A percentile compares a stretch with the other conserved stretches of the same genome.
Evolutionary conservation across 2,888 invertebrate genomes (phyloP).

Genomic region (Stenichneumon culpator): DNA sequence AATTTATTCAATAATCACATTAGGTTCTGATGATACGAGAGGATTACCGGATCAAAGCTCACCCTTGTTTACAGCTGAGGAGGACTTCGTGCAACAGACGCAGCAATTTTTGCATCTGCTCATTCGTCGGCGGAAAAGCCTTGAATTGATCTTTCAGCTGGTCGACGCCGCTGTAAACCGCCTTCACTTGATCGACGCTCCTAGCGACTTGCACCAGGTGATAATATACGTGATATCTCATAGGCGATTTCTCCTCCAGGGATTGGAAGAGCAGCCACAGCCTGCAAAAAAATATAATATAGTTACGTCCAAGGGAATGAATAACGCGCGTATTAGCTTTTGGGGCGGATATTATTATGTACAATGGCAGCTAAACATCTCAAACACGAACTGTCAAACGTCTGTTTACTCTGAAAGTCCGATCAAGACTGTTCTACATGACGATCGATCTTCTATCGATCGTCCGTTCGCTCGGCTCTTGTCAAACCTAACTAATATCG

Average conservation of each 20-base stretch:
- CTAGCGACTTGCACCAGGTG: conserved; percentile 96
- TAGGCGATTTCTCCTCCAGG: conserved; percentile 92
- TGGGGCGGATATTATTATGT: too few relatives aligned
- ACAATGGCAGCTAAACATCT: too few relatives aligned
- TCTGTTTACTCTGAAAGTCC: too few relatives aligned
- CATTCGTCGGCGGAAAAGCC: conserved; percentile 92
- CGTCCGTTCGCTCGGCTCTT: too few relatives aligned
- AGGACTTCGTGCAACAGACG: conserved; percentile 95
- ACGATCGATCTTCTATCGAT: too few relatives aligned
- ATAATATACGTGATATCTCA: conserved; percentile 97
- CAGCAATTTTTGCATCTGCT: conserved; percentile 96
- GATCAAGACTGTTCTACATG: too few relatives aligned
- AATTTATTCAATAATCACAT: conserved; percentile 9
- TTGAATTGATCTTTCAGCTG: conserved; percentile 93
- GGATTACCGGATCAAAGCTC: conserved; percentile 65
- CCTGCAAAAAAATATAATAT: too few relatives aligned
- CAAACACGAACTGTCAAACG: too few relatives aligned
- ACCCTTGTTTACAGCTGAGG: conserved; percentile 95
- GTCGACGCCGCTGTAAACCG: conserved; percentile 94
- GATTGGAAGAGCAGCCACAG: conserved; percentile 97
- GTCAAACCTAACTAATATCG: too few relatives aligned
- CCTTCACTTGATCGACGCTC: conserved; percentile 93
- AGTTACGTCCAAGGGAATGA: too few relatives aligned
- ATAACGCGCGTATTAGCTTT: too few relatives aligned
- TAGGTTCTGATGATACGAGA: not conserved